Evolutionary conservation across 1,140 invertebrate species (phyloP).

Genomic region (fruit fly (Drosophila melanogaster)): DNA sequence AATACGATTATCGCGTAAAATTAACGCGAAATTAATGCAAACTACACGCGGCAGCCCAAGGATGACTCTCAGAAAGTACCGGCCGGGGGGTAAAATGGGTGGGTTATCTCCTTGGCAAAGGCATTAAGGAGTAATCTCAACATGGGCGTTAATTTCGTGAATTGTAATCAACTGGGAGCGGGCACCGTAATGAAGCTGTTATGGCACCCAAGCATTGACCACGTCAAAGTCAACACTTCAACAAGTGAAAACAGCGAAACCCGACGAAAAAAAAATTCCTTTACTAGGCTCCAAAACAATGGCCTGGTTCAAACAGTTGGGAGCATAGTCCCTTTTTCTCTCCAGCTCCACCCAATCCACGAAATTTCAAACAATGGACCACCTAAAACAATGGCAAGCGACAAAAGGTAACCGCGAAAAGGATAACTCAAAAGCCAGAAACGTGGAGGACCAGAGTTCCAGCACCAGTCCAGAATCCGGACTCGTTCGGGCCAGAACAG

Average conservation of each 20-base stretch:
- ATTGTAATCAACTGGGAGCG: conserved; percentile 51
- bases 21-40: conserved; percentile 82
- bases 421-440: conserved; percentile 38
- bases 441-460: conserved; percentile 2
- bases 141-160: conserved; percentile 70
- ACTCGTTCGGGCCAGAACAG: conserved; percentile 10
- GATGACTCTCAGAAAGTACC: conserved; percentile 8
- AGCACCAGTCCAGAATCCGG: neutral
- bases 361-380: conserved; percentile 46
- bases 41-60: conserved; percentile 56
- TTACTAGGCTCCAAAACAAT: conserved; percentile 26
- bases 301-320: conserved; percentile 37
- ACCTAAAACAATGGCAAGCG: conserved; percentile 47
- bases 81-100: neutral
- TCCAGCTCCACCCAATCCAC: neutral
- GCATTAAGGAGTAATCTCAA: conserved; percentile 63
- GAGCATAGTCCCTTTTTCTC: neutral
- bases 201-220: conserved; percentile 39
- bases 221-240: conserved; percentile 61
- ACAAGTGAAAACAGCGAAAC: conserved; percentile 30
- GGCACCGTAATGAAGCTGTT: conserved; percentile 62
- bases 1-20: conserved; percentile 80
- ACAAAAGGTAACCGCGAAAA: conserved; percentile 62
- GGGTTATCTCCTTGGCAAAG: conserved; percentile 20
- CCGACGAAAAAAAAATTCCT: conserved; percentile 8